Evolutionary conservation across 2,113 vertebrate species (phyloP), one percentile per base, ranked within the genome.

Genomic region (Dromiciops gliroides): DNA sequence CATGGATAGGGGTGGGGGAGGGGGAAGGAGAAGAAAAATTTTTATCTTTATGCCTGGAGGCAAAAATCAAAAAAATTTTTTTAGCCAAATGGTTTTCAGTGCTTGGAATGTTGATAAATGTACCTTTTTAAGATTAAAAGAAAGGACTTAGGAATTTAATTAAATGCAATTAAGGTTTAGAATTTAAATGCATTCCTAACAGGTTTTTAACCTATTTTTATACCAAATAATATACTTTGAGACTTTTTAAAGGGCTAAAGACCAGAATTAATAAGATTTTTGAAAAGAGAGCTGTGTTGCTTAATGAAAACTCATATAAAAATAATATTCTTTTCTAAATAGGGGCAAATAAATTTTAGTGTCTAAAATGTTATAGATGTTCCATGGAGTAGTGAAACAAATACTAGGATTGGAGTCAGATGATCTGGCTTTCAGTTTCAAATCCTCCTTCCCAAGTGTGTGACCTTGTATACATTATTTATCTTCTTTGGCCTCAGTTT

Each of bases 51-150:
- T 91, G 89, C 93, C 95, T 91, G 4, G 50, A 75, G 89, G 50
- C 48, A 89, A 95, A 95, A 96, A 91, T 94, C 14, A 93, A 89
- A n/a, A n/a, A n/a, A n/a, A n/a, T 56, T 56, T 93, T 96, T 96
- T 60, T 90, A 56, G 44, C 6, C 91, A 26, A 90, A 28, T 90
- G 49, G 51, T 95, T 94, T 83, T 89, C 48, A 95, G 88, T 37
- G 53, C 25, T 23, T 91, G 56, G 51, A 92, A 93, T 91, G 88
- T 91, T 94, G 67, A 31, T 83, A 88, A 88, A n/a, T 90, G 14
- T 25, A 49, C 88, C 11, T 93, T 91, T 53, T 26, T 26, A 53
- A 94, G 60, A 90, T 89, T 92, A 93, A 93, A 89, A 14, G 48
- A 51, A 90, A 2, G 37, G 6, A 10, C 47, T 67, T 2, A 89